phyloP scores from a whole-genome alignment of 2,797 vertebrate species.

The Parauchenoglanis ngamensis region DNA sequence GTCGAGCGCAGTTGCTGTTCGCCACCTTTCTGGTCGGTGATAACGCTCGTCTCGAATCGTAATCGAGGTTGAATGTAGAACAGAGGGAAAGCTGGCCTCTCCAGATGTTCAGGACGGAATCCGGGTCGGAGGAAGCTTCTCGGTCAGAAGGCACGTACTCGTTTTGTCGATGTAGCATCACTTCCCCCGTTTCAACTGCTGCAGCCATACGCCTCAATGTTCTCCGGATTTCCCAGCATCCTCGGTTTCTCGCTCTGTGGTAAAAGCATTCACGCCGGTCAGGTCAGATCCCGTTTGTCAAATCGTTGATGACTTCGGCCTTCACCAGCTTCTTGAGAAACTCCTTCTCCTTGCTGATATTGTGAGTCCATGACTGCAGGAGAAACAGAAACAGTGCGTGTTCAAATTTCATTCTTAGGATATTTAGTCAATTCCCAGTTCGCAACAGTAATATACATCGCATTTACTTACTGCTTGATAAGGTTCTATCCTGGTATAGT shows the following conservation, averaged over 20 bases:
- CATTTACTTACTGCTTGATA: neutral
- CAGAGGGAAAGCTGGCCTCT: slow-evolving; percentile 16
- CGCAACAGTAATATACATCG: too few species aligned
- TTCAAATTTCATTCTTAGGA: neutral
- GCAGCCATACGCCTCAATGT: neutral
- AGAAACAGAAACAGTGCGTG: slow-evolving; percentile 39
- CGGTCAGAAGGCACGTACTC: slow-evolving; percentile 73
- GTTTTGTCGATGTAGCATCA: slow-evolving; percentile 44
- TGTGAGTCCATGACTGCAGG: slow-evolving; percentile 90
- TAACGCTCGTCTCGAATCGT: slow-evolving; percentile 12
- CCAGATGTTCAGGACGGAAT: neutral
- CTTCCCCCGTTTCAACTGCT: slow-evolving; percentile 50
- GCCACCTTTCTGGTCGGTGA: slow-evolving; percentile 4
- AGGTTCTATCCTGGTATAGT: neutral
- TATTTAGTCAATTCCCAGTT: neutral
- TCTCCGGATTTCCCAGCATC: slow-evolving; percentile 15
- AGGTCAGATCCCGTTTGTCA: slow-evolving; percentile 84
- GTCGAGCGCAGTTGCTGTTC: slow-evolving; percentile 13
- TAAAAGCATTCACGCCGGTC: slow-evolving; percentile 56
- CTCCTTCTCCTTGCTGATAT: slow-evolving; percentile 89
- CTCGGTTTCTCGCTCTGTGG: slow-evolving; percentile 53
- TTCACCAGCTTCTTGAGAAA: slow-evolving; percentile 89
- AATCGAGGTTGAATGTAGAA: neutral
- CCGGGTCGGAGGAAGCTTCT: slow-evolving; percentile 58
- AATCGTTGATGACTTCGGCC: slow-evolving; percentile 84